Percentiles rank a stretch among this genome's conserved stretches.
phyloP scores from a whole-genome alignment of 2,888 invertebrate species.

The Pachydiplax longipennis region DNA sequence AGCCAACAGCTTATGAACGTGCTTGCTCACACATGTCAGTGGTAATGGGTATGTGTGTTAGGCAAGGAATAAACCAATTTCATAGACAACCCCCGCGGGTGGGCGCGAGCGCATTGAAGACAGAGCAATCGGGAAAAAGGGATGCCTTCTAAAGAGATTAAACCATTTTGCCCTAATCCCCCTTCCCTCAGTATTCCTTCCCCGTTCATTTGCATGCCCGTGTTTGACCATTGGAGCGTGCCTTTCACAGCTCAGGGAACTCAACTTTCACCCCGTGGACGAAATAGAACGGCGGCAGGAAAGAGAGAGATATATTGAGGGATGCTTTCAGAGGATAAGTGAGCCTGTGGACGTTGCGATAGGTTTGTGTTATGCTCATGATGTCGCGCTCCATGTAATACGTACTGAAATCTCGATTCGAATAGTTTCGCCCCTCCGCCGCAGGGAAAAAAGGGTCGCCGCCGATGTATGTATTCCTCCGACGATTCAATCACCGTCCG shows the following conservation, averaged over 20 bases:
- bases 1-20: too few relatives aligned
- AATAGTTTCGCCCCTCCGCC: neutral
- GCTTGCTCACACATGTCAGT: too few relatives aligned
- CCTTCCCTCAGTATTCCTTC: neutral
- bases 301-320: neutral
- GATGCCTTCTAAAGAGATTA: constrained; percentile 28
- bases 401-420: neutral
- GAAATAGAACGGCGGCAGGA: constrained; percentile 12
- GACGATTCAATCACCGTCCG: too few relatives aligned
- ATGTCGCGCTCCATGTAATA: neutral
- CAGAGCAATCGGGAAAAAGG: neutral
- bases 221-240: constrained; percentile 37
- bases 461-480: too few relatives aligned
- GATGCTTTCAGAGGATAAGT: neutral
- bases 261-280: constrained; percentile 43
- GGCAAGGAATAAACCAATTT: too few relatives aligned
- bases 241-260: constrained; percentile 41
- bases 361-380: neutral
- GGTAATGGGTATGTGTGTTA: too few relatives aligned
- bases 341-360: neutral
- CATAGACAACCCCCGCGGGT: too few relatives aligned
- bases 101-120: neutral
- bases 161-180: constrained; percentile 37
- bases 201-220: neutral
- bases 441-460: too few relatives aligned